Evolutionary conservation across 2,888 invertebrate species (phyloP), one percentile per base, ranked within the genome.

Genomic region (Acanthosoma haemorrhoidale): DNA sequence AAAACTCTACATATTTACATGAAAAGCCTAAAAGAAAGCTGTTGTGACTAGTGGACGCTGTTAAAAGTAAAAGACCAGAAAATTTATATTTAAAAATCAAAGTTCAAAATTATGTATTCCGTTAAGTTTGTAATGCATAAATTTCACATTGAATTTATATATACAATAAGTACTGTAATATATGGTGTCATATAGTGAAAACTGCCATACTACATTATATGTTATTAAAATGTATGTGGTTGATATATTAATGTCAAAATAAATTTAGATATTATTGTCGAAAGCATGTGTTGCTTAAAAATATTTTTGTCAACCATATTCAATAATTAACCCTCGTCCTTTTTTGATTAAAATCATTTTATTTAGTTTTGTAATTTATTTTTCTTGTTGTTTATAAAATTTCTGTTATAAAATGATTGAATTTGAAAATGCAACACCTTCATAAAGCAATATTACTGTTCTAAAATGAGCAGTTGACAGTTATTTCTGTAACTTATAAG

Each of bases 251-350:
- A 68, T 69, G 71, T 71, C 66, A 39, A 73, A 71, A 73, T 71
- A 73, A 73, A 73, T 73, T 73, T 73, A 73, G 73, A 72, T 71
- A 73, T 71, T 69, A 71, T 68, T 73, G 73, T 70, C 70, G 68
- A 68, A 58, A 70, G 57, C 43, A 71, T 70, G 70, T 38, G 21
- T 63, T 63, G 64, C 64, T 70, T 70, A 15, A 39, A 67, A 67
- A 13, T 21, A 29, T 51, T 15, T 51, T 21, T 51, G n/a, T 51
- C 18, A n/a, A 51, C 9, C 4, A 51, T n/a, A 4, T 51, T 51
- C n/a, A 29, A 39, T 29, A 16, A 39, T 32, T 21, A n/a, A 34
- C 25, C 39, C 38, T 63, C 18, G 38, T 38, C 38, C 29, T 39
- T 3, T 29, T 38, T 21, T 61, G 16, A 4, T 25, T 38, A 16